phyloP scores from a whole-genome alignment of 2,113 vertebrate genomes.

The Hepsetus odoe region DNA sequence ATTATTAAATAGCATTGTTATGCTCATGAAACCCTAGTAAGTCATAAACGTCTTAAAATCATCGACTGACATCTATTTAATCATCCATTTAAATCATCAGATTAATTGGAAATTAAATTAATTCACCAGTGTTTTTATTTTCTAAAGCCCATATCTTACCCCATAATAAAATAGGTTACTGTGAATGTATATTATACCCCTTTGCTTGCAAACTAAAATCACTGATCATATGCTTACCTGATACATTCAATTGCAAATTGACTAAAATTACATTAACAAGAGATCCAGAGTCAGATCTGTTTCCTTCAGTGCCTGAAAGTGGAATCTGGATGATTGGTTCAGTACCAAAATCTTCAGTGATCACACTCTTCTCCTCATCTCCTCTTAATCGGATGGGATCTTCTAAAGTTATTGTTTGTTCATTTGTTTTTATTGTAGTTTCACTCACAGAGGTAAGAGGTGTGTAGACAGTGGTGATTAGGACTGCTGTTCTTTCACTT shows the following conservation, averaged over 20 bases:
- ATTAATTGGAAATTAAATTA: no score
- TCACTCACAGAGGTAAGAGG: neutral
- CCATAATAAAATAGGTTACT: no score
- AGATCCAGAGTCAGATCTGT: neutral
- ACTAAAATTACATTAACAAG: conserved; percentile 78
- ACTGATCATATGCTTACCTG: conserved; percentile 77
- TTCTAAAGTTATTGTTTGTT: conserved; percentile 72
- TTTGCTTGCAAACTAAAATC: neutral
- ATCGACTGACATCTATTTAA: no score
- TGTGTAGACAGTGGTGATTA: neutral
- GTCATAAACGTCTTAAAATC: no score
- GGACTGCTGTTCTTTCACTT: neutral
- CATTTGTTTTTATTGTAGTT: conserved; percentile 49
- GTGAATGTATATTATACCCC: no score
- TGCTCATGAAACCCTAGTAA: no score
- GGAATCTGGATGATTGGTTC: neutral
- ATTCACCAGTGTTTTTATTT: no score
- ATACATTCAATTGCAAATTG: conserved; percentile 73
- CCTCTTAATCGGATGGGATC: conserved; percentile 39
- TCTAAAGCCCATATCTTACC: no score
- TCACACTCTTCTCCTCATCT: neutral
- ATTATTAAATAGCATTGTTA: no score
- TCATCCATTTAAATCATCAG: no score
- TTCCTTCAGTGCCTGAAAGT: neutral
- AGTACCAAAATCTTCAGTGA: neutral